Base-by-base conservation (phyloP, 2,888 invertebrate species). In the Oscheius myriophilus region DNA sequence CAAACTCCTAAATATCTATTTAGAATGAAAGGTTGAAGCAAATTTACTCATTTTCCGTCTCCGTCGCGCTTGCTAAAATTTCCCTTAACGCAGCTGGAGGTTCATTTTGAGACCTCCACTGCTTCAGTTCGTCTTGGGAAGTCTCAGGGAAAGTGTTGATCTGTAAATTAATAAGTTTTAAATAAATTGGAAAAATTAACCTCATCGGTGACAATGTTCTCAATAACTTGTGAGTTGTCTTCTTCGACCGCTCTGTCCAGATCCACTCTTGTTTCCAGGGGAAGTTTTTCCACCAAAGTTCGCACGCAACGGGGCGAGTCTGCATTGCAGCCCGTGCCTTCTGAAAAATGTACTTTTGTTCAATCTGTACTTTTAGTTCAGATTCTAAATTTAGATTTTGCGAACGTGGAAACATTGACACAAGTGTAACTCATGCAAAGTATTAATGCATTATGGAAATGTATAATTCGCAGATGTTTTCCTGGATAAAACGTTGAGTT, bases 241-340 rank as follows among this genome's bases (percentile, higher is more conserved):
- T 77, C 70, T 33, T 61, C 65, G 9, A 75, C 71, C 4, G 78
- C 80, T 39, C 41, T 25, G 49, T 77, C 79, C 65, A 80, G 53
- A 43, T 71, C 70, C 4, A 72, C 66, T 21, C 79, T 64, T 26
- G 71, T 63, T 58, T 80, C 80, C 23, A 76, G 69, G 14, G 69
- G 72, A 42, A 80, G 43, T 11, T 54, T 61, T 39, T 80, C 80
- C 12, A 78, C 53, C 7, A 76, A 71, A 16, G 41, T 51, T 57
- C 78, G 54, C 2, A 80, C 71, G 52, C 76, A 75, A 42, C 68
- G 66, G 3, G 80, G 78, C 26, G 71, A 67, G 21, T 67, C 67
- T 1, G 80, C 80, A 14, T 73, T 65, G 43, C 80, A 80, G 14
- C 70, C 70, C 1, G 49, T 26, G 25, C 33, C 25, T 18, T 61